Conservation (phyloP, 2,888 invertebrate species). For the Coleophora flavipennella region DNA sequence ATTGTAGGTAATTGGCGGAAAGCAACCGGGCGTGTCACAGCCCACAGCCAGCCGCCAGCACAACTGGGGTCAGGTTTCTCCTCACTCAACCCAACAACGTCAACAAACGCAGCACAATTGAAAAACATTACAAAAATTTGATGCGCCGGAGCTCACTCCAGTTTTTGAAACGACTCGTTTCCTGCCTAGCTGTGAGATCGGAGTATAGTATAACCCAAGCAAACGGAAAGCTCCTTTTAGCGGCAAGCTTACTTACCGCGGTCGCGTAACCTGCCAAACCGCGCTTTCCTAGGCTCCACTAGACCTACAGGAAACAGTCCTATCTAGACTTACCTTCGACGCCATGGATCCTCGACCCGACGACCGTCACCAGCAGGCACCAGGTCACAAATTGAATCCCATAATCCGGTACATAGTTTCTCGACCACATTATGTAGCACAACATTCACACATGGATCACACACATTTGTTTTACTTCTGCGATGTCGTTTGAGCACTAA, state of each 20-base stretch:
- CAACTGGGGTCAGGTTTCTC: constrained; percentile 30
- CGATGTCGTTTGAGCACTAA: constrained; percentile 58
- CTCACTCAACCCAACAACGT: constrained; percentile 25
- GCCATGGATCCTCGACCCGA: constrained; percentile 61
- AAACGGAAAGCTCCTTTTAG: constrained; percentile 38
- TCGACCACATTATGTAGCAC: constrained; percentile 78
- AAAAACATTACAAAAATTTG: constrained; percentile 61
- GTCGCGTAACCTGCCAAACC: constrained; percentile 37
- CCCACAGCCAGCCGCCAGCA: constrained; percentile 20
- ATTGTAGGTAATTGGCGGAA: constrained; percentile 9
- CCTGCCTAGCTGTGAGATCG: constrained; percentile 62
- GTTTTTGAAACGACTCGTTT: constrained; percentile 68
- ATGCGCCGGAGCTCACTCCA: constrained; percentile 65
- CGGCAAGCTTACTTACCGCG: constrained; percentile 34
- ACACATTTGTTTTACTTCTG: constrained; percentile 71
- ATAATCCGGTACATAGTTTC: constrained; percentile 78
- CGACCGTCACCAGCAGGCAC: constrained; percentile 54
- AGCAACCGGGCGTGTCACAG: constrained; percentile 27
- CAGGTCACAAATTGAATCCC: constrained; percentile 74
- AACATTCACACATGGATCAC: constrained; percentile 73
- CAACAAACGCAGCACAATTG: constrained; percentile 52
- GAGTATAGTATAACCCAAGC: constrained; percentile 35
- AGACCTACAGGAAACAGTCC: constrained; percentile 26
- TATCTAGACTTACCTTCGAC: constrained; percentile 72
- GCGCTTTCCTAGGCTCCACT: constrained; percentile 66